Conservation (phyloP, 1,140 invertebrate species). For the Zaprionus kolodkinae region DNA sequence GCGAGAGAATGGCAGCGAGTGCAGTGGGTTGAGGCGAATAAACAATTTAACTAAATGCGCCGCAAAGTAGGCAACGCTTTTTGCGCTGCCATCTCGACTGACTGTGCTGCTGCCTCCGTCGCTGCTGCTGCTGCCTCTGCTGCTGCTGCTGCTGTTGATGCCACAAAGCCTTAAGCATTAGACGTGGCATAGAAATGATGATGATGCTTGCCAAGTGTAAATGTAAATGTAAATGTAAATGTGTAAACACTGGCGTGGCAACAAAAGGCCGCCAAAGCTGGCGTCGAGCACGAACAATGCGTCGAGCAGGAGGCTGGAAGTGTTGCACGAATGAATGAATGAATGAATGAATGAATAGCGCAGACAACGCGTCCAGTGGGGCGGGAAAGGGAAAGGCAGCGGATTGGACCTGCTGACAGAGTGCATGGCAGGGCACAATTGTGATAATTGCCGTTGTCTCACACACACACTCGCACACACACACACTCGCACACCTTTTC, state of each 20-base stretch:
- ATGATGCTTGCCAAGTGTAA: slow-evolving; percentile 78
- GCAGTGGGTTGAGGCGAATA: slow-evolving; percentile 54
- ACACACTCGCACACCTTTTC: slow-evolving; percentile 77
- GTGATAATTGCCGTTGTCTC: slow-evolving; percentile 82
- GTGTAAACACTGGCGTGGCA: slow-evolving; percentile 71
- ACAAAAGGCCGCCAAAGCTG: slow-evolving; percentile 72
- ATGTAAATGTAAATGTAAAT: slow-evolving; percentile 66
- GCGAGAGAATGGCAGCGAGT: background rate
- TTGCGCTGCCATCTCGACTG: slow-evolving; percentile 20
- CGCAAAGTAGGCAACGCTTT: slow-evolving; percentile 74
- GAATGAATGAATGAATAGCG: slow-evolving; percentile 51
- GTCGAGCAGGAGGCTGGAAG: slow-evolving; percentile 35
- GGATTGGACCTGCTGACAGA: background rate
- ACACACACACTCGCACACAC: too few species aligned
- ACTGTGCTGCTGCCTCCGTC: background rate
- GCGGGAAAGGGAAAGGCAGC: background rate
- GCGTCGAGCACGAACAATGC: slow-evolving; percentile 74
- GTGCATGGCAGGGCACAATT: slow-evolving; percentile 60
- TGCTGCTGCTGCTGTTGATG: slow-evolving; percentile 18
- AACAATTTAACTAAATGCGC: slow-evolving; percentile 82
- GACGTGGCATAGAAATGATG: slow-evolving; percentile 70
- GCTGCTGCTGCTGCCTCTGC: background rate
- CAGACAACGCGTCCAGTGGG: slow-evolving; percentile 42
- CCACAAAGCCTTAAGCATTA: slow-evolving; percentile 54
- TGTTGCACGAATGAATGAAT: slow-evolving; percentile 67